Evolutionary conservation across 1,140 invertebrate genomes (phyloP).

Genomic region (Calosoma granatense): DNA sequence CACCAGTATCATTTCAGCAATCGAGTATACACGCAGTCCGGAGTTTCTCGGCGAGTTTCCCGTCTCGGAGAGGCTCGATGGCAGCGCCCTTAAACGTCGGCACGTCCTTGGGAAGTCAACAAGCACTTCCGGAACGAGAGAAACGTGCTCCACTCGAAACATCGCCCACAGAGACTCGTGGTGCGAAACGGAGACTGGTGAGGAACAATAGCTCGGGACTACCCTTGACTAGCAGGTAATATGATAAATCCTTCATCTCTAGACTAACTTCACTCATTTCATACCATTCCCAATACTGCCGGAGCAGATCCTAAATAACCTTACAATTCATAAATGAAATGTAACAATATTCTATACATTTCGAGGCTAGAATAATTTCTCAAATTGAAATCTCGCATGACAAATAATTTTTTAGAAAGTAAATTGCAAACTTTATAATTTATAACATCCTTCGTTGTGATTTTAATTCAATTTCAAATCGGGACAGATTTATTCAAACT

Average conservation of each 20-base stretch:
- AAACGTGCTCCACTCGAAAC: slow-evolving; percentile 22
- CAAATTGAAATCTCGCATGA: no score
- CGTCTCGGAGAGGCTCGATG: slow-evolving; percentile 25
- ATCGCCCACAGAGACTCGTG: slow-evolving; percentile 19
- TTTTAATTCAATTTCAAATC: no score
- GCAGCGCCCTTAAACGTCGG: slow-evolving; percentile 18
- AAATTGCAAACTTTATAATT: no score
- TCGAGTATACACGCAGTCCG: slow-evolving; percentile 31
- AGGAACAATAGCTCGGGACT: slow-evolving; percentile 10
- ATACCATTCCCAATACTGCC: no score
- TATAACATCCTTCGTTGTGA: no score
- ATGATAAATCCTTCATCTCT: background rate
- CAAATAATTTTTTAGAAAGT: no score
- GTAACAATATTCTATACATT: no score
- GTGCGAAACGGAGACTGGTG: slow-evolving; percentile 25
- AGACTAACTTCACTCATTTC: no score
- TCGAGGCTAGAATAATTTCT: no score
- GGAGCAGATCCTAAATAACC: no score
- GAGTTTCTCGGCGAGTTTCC: slow-evolving; percentile 34
- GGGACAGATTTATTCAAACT: no score
- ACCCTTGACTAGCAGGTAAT: background rate
- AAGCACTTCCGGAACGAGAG: slow-evolving; percentile 18
- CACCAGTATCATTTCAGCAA: slow-evolving; percentile 33
- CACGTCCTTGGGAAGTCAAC: background rate
- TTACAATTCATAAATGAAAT: no score